Conservation (phyloP, 92 coral and sea anemone species). For the Parazoanthus darwini region DNA sequence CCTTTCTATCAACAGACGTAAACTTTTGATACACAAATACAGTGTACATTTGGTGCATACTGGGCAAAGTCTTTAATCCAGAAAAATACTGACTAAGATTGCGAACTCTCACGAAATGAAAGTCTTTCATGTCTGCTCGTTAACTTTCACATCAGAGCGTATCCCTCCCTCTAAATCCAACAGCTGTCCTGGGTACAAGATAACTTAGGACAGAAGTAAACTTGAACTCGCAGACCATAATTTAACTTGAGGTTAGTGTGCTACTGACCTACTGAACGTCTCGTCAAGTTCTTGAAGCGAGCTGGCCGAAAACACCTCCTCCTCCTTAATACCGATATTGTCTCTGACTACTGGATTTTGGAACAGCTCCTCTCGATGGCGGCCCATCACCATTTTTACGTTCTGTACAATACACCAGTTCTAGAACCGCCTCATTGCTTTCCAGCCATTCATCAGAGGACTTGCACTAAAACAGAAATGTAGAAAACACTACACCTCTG, state of each 20-base stretch:
- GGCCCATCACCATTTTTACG: conserved; percentile 74
- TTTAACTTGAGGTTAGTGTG: background rate
- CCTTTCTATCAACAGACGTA: no score
- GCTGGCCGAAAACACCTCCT: conserved; percentile 72
- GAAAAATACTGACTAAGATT: no score
- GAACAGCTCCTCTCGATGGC: conserved; percentile 74
- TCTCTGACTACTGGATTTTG: conserved; percentile 46
- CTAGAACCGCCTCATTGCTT: conserved; percentile 82
- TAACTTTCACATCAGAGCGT: no score
- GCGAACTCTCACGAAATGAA: no score
- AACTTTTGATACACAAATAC: no score
- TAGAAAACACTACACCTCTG: background rate
- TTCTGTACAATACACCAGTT: conserved; percentile 86
- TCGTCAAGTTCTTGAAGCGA: conserved; percentile 86
- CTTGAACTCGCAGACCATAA: background rate
- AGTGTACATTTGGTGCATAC: no score
- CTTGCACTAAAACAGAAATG: conserved; percentile 71
- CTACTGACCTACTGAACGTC: conserved; percentile 67
- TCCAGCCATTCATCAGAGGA: conserved; percentile 77
- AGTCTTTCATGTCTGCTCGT: no score
- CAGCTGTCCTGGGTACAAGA: background rate
- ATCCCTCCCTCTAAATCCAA: no score
- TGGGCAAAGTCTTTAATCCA: no score
- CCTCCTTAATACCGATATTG: conserved; percentile 27
- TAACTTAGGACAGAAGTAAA: background rate